Evolutionary conservation across 2,113 vertebrate genomes (phyloP).

Genomic region (Mesitornis unicolor): DNA sequence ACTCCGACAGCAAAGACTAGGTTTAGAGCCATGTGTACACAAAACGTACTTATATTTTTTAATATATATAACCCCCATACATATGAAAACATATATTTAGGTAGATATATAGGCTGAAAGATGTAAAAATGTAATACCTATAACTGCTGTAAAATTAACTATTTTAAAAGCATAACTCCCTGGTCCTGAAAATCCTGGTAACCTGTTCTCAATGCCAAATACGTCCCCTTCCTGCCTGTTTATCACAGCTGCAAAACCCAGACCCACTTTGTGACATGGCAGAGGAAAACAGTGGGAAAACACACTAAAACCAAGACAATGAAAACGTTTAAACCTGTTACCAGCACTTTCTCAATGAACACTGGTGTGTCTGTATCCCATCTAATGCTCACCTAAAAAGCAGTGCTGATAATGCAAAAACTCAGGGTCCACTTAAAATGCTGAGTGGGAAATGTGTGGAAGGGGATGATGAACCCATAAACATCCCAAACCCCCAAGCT

Average conservation of each 20-base stretch:
- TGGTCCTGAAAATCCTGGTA: background rate
- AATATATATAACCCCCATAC: background rate
- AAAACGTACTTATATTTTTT: background rate
- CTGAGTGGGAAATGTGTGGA: background rate
- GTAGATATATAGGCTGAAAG: background rate
- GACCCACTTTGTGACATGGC: background rate
- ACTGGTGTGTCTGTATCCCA: background rate
- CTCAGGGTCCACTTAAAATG: background rate
- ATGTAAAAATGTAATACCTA: background rate
- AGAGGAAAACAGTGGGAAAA: background rate
- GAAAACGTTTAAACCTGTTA: background rate
- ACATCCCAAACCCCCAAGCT: background rate
- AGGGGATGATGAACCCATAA: background rate
- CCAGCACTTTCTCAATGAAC: background rate
- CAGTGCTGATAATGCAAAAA: background rate
- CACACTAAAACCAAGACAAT: background rate
- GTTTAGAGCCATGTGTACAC: background rate
- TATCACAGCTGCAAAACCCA: background rate
- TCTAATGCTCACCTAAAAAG: background rate
- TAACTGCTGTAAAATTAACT: background rate
- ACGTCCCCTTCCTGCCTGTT: background rate
- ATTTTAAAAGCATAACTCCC: background rate
- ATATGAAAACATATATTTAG: background rate
- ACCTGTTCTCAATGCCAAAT: background rate
- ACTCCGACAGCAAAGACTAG: background rate